Evolutionary conservation across 2,113 vertebrate species (phyloP).

Genomic region (Thalassarche chlororhynchos): DNA sequence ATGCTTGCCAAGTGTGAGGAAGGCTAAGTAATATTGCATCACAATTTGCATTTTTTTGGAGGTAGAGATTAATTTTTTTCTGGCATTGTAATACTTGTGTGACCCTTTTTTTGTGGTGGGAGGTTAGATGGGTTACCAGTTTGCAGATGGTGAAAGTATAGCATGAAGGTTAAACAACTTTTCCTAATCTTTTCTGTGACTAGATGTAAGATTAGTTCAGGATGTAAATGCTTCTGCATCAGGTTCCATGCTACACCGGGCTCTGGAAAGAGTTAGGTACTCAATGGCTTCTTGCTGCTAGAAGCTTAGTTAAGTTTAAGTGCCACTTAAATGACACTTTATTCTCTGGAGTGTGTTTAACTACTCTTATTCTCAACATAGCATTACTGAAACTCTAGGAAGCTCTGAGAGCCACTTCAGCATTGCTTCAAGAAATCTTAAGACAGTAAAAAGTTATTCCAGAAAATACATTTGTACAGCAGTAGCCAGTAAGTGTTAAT

Average conservation of each 20-base stretch:
- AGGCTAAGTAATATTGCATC: not conserved
- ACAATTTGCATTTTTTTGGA: not conserved
- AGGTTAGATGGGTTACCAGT: not conserved
- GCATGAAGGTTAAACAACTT: not conserved
- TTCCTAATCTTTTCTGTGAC: not conserved
- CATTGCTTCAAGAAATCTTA: not conserved
- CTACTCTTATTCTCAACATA: not conserved
- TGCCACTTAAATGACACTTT: not conserved
- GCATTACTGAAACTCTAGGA: not conserved
- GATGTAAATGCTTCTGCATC: not conserved
- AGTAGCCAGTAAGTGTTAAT: not conserved
- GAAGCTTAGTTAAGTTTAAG: not conserved
- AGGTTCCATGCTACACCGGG: accelerated
- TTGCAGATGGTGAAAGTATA: not conserved
- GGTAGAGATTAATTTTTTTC: not conserved
- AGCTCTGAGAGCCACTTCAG: not conserved
- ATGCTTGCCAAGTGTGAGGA: not conserved
- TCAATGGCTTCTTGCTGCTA: not conserved
- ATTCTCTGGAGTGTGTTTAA: not conserved
- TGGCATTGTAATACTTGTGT: not conserved
- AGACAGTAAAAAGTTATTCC: not conserved
- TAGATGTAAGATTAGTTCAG: not conserved
- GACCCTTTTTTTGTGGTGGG: not conserved
- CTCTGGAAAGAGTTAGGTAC: not conserved
- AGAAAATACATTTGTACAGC: not conserved